Percentiles rank a stretch among this genome's conserved stretches.
Conservation (phyloP, 2,888 invertebrate species). For the Oxyscelio sp. region DNA sequence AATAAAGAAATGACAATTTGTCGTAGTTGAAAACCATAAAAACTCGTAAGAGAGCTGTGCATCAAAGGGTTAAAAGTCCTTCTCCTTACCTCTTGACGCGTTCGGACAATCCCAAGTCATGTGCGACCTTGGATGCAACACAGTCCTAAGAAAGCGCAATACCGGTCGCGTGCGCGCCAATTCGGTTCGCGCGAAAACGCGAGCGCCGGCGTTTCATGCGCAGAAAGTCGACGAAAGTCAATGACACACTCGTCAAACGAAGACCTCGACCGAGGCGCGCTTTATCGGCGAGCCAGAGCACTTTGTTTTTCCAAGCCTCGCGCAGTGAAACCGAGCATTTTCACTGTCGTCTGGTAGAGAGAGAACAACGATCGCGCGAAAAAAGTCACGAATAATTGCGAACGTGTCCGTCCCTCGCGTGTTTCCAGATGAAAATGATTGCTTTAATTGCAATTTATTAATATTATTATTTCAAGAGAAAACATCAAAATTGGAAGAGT, state of each 20-base stretch:
- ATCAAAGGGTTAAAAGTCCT: no score
- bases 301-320: slow-evolving; percentile 54
- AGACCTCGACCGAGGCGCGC: slow-evolving; percentile 54
- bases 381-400: slow-evolving; percentile 24
- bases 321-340: slow-evolving; percentile 57
- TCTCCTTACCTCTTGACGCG: neutral
- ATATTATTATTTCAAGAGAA: slow-evolving; percentile 23
- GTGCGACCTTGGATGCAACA: slow-evolving; percentile 84
- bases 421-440: slow-evolving; percentile 41
- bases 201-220: slow-evolving; percentile 69
- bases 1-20: no score
- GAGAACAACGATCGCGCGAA: neutral
- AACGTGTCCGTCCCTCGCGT: slow-evolving; percentile 26
- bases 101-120: slow-evolving; percentile 75
- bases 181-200: slow-evolving; percentile 66
- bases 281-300: slow-evolving; percentile 59
- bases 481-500: no score
- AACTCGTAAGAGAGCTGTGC: no score
- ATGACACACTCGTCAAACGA: slow-evolving; percentile 69
- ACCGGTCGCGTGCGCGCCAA: slow-evolving; percentile 62
- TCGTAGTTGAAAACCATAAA: no score
- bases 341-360: slow-evolving; percentile 39
- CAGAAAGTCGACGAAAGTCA: slow-evolving; percentile 75
- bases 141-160: slow-evolving; percentile 77
- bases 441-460: slow-evolving; percentile 39